Evolutionary conservation across 2,113 vertebrate genomes (phyloP).

Genomic region (Hydropotes inermis): DNA sequence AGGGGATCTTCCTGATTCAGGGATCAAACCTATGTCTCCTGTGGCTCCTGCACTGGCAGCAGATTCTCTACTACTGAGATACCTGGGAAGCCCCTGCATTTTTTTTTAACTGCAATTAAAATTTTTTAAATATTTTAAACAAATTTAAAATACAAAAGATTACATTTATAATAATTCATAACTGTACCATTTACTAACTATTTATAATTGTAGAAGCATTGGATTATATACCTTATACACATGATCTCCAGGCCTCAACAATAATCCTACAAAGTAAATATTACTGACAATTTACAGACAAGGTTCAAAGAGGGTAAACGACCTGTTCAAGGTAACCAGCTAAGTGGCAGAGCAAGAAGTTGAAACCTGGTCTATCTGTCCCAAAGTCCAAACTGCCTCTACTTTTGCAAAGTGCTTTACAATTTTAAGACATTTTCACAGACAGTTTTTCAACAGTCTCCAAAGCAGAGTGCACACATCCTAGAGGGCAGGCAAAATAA

Average conservation of each 20-base stretch:
- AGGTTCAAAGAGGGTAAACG: background rate
- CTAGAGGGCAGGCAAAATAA: background rate
- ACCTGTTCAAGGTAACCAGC: background rate
- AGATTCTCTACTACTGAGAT: background rate
- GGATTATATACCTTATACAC: background rate
- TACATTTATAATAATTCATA: background rate
- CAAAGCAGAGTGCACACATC: background rate
- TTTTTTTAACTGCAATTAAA: background rate
- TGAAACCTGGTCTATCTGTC: background rate
- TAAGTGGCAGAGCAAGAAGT: background rate
- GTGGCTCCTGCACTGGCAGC: background rate
- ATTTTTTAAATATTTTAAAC: background rate
- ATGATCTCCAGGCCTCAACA: background rate
- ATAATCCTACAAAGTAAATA: background rate
- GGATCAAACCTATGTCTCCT: background rate
- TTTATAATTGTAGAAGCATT: background rate
- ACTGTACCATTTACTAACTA: background rate
- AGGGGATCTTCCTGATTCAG: background rate
- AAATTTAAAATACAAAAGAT: constrained; percentile 35
- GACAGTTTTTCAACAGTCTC: background rate
- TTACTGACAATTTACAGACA: background rate
- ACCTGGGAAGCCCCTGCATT: background rate
- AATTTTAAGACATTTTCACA: background rate
- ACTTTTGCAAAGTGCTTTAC: background rate
- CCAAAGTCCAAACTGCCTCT: background rate